Evolutionary conservation across 92 coral and sea anemone genomes (phyloP).

Genomic region (Actinernus sp.): DNA sequence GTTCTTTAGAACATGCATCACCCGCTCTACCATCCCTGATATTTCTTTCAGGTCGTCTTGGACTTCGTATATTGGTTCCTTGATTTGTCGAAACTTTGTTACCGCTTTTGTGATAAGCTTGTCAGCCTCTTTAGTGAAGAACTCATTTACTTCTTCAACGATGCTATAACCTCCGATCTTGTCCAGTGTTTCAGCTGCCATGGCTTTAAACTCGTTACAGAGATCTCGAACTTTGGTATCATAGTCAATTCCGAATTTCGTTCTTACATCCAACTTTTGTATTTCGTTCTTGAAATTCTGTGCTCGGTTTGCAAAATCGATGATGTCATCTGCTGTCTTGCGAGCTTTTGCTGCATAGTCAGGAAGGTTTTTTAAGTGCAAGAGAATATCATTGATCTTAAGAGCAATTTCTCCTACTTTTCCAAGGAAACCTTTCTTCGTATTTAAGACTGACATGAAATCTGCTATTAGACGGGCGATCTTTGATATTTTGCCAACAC

Average conservation of each 20-base stretch:
- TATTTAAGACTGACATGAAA: conserved; percentile 82
- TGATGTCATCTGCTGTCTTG: conserved; percentile 82
- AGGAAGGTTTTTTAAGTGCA: conserved; percentile 72
- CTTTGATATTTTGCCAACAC: conserved; percentile 81
- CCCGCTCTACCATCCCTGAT: conserved; percentile 64
- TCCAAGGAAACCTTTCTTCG: conserved; percentile 78
- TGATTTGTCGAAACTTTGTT: conserved; percentile 60
- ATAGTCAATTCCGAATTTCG: conserved; percentile 74
- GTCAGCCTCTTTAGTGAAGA: conserved; percentile 78
- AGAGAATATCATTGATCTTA: conserved; percentile 69
- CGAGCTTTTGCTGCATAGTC: conserved; percentile 86
- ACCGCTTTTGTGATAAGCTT: conserved; percentile 72
- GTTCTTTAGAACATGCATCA: conserved; percentile 69
- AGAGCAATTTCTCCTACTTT: conserved; percentile 68
- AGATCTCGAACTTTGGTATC: conserved; percentile 71
- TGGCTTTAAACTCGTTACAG: conserved; percentile 76
- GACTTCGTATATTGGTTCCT: conserved; percentile 74
- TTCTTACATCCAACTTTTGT: conserved; percentile 77
- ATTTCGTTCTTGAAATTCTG: conserved; percentile 74
- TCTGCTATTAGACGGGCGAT: conserved; percentile 85
- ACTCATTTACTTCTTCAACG: conserved; percentile 67
- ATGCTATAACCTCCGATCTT: conserved; percentile 73
- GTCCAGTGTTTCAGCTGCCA: conserved; percentile 67
- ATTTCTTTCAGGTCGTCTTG: conserved; percentile 66
- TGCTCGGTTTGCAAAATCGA: conserved; percentile 79